Evolutionary conservation across 2,113 vertebrate genomes (phyloP).

Genomic region (Galbula dea): DNA sequence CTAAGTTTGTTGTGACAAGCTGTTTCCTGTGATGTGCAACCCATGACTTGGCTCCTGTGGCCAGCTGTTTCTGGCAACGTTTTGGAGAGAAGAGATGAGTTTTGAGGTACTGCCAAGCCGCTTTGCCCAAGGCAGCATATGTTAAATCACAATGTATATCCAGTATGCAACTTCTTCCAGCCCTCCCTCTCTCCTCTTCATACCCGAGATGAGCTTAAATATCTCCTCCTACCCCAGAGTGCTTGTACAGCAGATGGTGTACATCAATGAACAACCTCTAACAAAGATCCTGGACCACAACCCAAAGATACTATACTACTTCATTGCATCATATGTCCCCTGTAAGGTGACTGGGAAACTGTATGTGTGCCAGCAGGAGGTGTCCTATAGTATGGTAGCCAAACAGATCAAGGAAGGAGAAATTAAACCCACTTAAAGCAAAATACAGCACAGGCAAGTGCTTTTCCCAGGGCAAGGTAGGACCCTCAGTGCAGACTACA

Average conservation of each 20-base stretch:
- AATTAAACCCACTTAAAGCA: not conserved
- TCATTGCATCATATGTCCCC: fast-evolving
- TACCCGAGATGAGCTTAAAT: not conserved
- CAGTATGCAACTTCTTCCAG: not conserved
- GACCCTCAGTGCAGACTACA: not conserved
- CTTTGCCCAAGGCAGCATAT: not conserved
- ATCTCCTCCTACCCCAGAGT: not conserved
- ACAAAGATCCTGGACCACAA: not conserved
- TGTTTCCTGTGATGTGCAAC: constrained; percentile 30
- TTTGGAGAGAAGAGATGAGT: not conserved
- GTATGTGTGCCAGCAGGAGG: fast-evolving
- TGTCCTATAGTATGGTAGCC: not conserved
- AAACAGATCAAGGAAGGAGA: not conserved
- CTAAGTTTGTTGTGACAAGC: not conserved
- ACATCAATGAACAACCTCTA: not conserved
- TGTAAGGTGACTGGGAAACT: not conserved
- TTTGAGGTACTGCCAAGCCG: constrained; percentile 35
- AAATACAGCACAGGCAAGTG: not conserved
- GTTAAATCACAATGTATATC: not conserved
- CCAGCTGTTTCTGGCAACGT: constrained; percentile 36
- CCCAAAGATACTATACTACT: not conserved
- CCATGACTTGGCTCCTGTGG: not conserved
- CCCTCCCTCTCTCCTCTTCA: not conserved
- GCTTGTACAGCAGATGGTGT: fast-evolving
- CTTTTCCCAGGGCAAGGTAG: not conserved